phyloP scores from a whole-genome alignment of 1,140 invertebrate species.

The Frieseomelitta varia region DNA sequence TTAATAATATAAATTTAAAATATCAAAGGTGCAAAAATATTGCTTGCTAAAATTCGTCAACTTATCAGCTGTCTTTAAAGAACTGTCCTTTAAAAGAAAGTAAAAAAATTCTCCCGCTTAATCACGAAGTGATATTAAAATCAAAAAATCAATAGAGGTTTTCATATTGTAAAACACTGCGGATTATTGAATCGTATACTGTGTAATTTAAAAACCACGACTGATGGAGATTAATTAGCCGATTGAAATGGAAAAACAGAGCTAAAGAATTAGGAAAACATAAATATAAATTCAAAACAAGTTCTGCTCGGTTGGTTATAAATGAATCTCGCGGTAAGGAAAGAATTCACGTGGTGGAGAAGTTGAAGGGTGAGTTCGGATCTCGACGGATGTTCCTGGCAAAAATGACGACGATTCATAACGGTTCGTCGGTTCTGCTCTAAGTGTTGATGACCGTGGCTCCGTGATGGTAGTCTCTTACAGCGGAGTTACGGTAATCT shows the following conservation, averaged over 20 bases:
- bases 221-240: no score
- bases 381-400: background rate
- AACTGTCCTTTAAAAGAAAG: no score
- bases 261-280: background rate
- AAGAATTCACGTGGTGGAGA: background rate
- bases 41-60: no score
- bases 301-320: background rate
- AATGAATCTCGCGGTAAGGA: background rate
- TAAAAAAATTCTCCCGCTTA: background rate
- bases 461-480: slow-evolving; percentile 15
- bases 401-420: slow-evolving; percentile 39
- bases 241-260: no score
- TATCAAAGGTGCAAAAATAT: no score
- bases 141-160: background rate
- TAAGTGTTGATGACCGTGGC: slow-evolving; percentile 34
- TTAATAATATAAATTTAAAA: no score
- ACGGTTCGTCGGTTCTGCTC: slow-evolving; percentile 34
- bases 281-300: background rate
- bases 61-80: no score
- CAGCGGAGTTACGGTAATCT: slow-evolving; percentile 47
- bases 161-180: background rate
- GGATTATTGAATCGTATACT: background rate
- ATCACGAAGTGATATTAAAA: background rate
- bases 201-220: no score
- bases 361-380: background rate